Evolutionary conservation across 2,113 vertebrate genomes (phyloP), one percentile per base, ranked within the genome.

Genomic region (Trinectes maculatus): DNA sequence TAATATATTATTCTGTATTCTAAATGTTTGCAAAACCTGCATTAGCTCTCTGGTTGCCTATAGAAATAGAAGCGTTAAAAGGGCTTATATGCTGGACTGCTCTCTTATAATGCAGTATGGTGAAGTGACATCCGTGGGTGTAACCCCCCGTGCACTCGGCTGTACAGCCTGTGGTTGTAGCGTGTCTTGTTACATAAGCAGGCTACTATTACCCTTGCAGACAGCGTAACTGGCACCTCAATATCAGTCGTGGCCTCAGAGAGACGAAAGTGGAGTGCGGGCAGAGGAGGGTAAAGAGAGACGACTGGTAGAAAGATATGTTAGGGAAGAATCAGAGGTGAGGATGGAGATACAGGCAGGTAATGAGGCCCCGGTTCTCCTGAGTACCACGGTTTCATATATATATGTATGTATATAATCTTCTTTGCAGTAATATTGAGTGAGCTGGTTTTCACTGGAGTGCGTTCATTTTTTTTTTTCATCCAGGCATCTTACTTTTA

Each of bases 111-210:
- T 47, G 48, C n/a, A 7, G 47, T 53, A 22, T 59, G 63, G 62
- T 52, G 33, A 61, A 79, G 68, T 69, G 70, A 72, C 72, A 73
- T 51, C 74, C 21, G 69, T 82, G 74, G 81, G 81, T 39, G 53
- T 72, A 52, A n/a, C n/a, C 74, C 68, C 55, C 60, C 42, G 28
- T 79, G 62, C 55, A 59, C 48, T 22, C 70, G 15, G 47, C 57
- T 47, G 51, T 55, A 34, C 70, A 64, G 60, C 68, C 65, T 47
- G 29, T 26, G 19, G 43, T 66, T 65, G 43, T 61, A 73, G 77
- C 61, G 66, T 83, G 77, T 85, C 77, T 21, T 9, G 58, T 87
- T 87, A 85, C 85, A 85, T 86, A 87, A 85, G 65, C 56, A 13
- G 66, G 68, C 63, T 90, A 75, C 80, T 63, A 64, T 87, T 85